Base-by-base conservation (phyloP, 92 coral and sea anemone species). In the Epizoanthus stellaris region DNA sequence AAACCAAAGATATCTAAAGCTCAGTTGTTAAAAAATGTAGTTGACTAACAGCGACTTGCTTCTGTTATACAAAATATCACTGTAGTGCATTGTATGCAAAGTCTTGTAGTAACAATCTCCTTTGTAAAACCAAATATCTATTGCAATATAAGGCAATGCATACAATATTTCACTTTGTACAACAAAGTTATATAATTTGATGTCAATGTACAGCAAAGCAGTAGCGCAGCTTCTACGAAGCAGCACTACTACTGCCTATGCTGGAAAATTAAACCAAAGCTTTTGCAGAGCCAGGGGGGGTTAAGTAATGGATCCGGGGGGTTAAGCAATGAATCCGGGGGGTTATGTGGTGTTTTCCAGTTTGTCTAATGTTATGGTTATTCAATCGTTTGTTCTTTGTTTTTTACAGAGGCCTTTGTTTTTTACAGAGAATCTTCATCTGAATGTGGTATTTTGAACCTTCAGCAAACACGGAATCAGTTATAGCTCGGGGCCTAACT, bases 61-160 rank as follows among this genome's bases (percentile, higher is more conserved):
- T 79, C 40, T 63, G 52, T 15, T 20, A 79, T 42, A 64, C 64
- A 76, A 79, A 67, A 63, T 62, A 63, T 20, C 21, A 39, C 70
- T 45, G 70, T 36, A 79, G 83, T 63, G 6, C n/a, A 45, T 64
- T 79, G 83, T 43, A 23, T 25, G 53, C 73, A 63, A 63, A 63
- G 71, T 79, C 83, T 79, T 43, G 71, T 63, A 14, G 5, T 8
- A 79, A 70, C 73, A 79, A 79, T 79, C 15, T 42, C 49, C 56
- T 79, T 62, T 79, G 14, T 79, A 64, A 4, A 79, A 77, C 70
- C 11, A 77, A 79, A 64, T 45, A 79, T 79, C 17, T 52, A 9
- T 21, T 79, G 73, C 83, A 40, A 15, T 39, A 62, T 61, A 79
- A 79, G 83, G 3, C 83, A 30, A 40, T 20, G 60, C 21, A 61